Evolutionary conservation across 2,797 vertebrate genomes (phyloP), one percentile per base, ranked within the genome.

Genomic region (Sebastes steindachneri): DNA sequence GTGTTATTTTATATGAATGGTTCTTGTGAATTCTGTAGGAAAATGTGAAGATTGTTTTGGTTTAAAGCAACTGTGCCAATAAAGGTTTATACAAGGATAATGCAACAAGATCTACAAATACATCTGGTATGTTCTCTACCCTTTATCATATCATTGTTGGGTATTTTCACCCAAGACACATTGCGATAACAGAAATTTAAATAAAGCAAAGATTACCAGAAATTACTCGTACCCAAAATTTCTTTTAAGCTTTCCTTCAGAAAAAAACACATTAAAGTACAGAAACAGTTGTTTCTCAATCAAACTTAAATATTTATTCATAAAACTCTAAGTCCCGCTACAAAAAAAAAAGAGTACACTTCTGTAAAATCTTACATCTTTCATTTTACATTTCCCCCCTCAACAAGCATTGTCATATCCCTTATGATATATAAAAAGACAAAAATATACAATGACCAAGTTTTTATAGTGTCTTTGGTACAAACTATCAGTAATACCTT

Each of bases 231-330:
- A 57, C n/a, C 51, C 33, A 35, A 37, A 8, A 35, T 64, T 3
- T 37, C 10, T 15, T 41, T 41, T 15, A 33, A 63, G 14, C n/a
- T 3, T 35, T 41, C 35, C 35, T 25, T 51, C 7, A 54, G 19
- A 31, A 15, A 41, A 48, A 48, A 45, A 45, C 3, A 15, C 21
- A 64, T 21, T 59, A 14, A 37, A 31, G 26, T 48, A 11, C 23
- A 26, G 23, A 1, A 29, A 31, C 17, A 62, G 14, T 15, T 2
- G 5, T 69, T 72, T 83, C 60, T 87, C 83, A 89, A 93, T 94
- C 90, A 91, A 88, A 88, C 86, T 97, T 97, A 97, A 97, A 97
- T 97, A 97, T 98, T 98, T 98, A 97, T 97, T 97, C 95, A 96
- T 95, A 94, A 95, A 96, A 96, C 93, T 93, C 92, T 84, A 96